Percentiles rank a stretch among this genome's conserved stretches.
These are phyloP conservation scores for Cecidostiba fungosa DNA, from an alignment of 2,888 invertebrate species.

Conservation along the genomic window DNA sequence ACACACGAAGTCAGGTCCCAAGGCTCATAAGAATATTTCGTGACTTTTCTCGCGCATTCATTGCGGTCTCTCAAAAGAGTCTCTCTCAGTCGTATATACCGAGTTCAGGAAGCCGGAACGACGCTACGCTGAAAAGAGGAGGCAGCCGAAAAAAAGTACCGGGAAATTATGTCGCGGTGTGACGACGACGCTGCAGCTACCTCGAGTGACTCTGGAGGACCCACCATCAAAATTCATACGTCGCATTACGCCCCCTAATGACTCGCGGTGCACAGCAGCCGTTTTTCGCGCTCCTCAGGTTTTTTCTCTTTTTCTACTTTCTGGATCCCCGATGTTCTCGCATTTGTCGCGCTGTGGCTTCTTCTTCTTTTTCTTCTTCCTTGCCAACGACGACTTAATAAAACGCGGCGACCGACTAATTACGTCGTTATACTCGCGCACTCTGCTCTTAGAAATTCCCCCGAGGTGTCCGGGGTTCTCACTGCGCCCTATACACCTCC, in stretches of 20 bases:
- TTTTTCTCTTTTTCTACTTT: neutral
- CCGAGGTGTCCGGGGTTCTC: neutral
- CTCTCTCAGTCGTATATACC: neutral
- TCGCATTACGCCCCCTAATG: constrained; percentile 66
- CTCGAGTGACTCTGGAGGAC: constrained; percentile 15
- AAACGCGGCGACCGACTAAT: constrained; percentile 50
- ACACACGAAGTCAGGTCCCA: neutral
- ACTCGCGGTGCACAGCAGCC: constrained; percentile 56
- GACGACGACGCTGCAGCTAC: neutral
- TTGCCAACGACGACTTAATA: constrained; percentile 43
- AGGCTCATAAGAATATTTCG: neutral
- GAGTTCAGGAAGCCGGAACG: neutral
- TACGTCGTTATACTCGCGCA: constrained; percentile 38
- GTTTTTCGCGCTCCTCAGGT: neutral
- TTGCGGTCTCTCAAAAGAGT: neutral
- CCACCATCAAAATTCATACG: constrained; percentile 67
- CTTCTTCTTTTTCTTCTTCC: neutral
- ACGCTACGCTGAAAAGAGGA: neutral
- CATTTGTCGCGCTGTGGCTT: constrained; percentile 17
- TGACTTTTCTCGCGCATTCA: neutral
- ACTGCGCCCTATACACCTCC: neutral
- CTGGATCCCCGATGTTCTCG: constrained; percentile 12
- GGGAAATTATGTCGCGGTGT: constrained; percentile 5
- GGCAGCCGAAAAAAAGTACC: neutral
- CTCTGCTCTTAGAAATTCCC: constrained; percentile 26